Evolutionary conservation across 2,113 vertebrate genomes (phyloP).

Genomic region (Promerops cafer): DNA sequence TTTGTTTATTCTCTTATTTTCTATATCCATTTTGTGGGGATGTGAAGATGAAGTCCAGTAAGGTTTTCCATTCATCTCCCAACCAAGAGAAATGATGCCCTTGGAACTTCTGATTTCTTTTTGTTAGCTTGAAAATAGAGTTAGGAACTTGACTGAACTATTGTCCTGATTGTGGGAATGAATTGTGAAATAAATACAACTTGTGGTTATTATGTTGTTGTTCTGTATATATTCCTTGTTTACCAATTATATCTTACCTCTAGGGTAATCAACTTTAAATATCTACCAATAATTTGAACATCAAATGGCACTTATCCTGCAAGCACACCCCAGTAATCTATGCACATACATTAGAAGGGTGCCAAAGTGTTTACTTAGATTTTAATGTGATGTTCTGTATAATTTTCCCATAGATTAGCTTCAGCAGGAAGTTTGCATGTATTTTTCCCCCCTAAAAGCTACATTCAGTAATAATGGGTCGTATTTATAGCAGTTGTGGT

Average conservation of each 20-base stretch:
- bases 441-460: slow-evolving; percentile 24
- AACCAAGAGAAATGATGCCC: background rate
- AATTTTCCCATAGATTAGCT: slow-evolving; percentile 49
- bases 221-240: slow-evolving; percentile 41
- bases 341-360: slow-evolving; percentile 32
- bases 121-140: background rate
- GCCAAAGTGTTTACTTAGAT: slow-evolving; percentile 30
- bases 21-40: background rate
- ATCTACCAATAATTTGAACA: slow-evolving; percentile 22
- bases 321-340: slow-evolving; percentile 32
- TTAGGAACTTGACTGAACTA: background rate
- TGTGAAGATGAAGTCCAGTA: background rate
- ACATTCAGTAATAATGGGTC: background rate
- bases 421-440: slow-evolving; percentile 13
- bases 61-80: background rate
- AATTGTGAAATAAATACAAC: background rate
- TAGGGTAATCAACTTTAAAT: slow-evolving; percentile 58
- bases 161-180: background rate
- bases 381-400: slow-evolving; percentile 45
- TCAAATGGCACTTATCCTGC: slow-evolving; percentile 15
- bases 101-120: background rate
- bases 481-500: slow-evolving; percentile 47
- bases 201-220: slow-evolving; percentile 12
- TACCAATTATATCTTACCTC: slow-evolving; percentile 52
- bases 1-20: background rate